Evolutionary conservation across 2,113 vertebrate genomes (phyloP), one percentile per base, ranked within the genome.

Genomic region (Myotis davidii): DNA sequence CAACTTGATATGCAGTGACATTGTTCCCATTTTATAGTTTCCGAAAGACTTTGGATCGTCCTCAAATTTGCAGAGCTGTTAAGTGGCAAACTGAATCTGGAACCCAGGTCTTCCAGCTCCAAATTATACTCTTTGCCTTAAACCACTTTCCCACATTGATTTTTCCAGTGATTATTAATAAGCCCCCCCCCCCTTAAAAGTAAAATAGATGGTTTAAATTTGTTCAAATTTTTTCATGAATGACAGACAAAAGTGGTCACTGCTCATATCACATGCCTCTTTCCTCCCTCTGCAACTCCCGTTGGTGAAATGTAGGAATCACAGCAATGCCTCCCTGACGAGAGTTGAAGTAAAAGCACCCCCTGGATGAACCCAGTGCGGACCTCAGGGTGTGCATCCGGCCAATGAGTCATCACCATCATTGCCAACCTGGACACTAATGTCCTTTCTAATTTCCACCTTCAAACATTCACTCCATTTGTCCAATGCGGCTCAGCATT

Each of bases 11-110:
- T 48, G 5, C 6, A 50, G 14, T 45, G 39, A 6, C n/a, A 10
- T 34, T 78, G 23, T 14, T 37, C 54, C 39, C 6, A 14, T 45
- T 79, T 94, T 77, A 25, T 1, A 81, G 12, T 86, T 87, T 94
- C 37, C 90, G 65, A 29, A 87, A 96, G 59, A 94, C 93, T 89
- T 78, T 96, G 81, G 37, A 70, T 86, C 0, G 37, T 83, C 94
- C 39, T 90, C 0, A 79, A 29, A 96, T 52, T 94, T 85, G 20
- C 64, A 97, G 94, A 96, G 94, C 37, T 69, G 5, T 9, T 34
- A 72, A 50, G 39, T 25, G 23, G 13, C 10, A 85, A 81, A 54
- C 6, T 34, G 42, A 83, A 85, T 86, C 65, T 69, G 27, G 34
- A 81, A 88, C 3, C 34, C 14, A 39, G 0, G 4, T 72, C 56